A percentile compares a stretch with the other conserved stretches of the same genome.
Evolutionary conservation across 2,797 vertebrate genomes (phyloP).

Genomic region (Atherinosoma microstoma): DNA sequence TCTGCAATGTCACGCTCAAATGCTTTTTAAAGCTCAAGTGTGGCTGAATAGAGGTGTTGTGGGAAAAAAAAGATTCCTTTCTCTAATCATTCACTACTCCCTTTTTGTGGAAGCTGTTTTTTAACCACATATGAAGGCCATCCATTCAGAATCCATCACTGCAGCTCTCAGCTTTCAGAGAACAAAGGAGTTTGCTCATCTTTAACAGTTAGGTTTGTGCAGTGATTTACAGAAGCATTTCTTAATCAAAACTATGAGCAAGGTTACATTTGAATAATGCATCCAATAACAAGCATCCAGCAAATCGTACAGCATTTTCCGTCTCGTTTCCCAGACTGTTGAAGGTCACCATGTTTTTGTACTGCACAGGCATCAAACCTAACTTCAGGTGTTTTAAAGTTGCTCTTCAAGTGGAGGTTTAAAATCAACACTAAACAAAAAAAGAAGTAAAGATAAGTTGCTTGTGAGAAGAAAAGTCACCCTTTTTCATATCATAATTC

Average conservation of each 20-base stretch:
- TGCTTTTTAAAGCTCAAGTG: background rate
- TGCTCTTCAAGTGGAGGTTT: background rate
- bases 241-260: background rate
- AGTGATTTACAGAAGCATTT: background rate
- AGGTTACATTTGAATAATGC: background rate
- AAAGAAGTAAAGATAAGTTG: background rate
- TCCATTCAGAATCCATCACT: background rate
- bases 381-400: background rate
- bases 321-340: background rate
- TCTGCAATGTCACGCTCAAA: background rate
- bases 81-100: background rate
- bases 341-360: background rate
- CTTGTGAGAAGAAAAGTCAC: background rate
- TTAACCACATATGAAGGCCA: background rate
- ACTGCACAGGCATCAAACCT: background rate
- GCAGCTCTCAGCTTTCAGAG: background rate
- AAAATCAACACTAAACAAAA: slow-evolving; percentile 7
- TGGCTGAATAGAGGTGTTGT: background rate
- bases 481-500: background rate
- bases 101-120: background rate
- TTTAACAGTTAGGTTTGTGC: background rate
- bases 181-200: background rate
- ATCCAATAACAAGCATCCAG: background rate
- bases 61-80: background rate
- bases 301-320: background rate